Evolutionary conservation across 2,113 vertebrate species (phyloP).

Genomic region (Trematocara unimaculatum): DNA sequence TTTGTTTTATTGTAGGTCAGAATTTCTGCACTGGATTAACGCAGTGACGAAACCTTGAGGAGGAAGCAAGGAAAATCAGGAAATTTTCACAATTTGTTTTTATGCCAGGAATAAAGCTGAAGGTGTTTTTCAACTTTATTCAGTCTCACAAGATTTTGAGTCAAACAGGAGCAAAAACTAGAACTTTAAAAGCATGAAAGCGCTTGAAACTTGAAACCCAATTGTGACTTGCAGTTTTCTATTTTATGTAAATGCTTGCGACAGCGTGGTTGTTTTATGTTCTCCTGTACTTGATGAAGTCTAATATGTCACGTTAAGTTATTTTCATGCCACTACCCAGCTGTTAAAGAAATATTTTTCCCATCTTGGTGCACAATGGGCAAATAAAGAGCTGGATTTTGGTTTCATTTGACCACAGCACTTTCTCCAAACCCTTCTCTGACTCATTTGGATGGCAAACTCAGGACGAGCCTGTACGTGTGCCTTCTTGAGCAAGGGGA

Average conservation of each 20-base stretch:
- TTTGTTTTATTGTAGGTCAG: not conserved
- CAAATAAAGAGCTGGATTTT: not conserved
- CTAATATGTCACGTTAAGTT: not conserved
- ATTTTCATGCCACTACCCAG: not conserved
- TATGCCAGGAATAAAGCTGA: not conserved
- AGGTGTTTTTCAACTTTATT: not conserved
- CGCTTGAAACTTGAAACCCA: not conserved
- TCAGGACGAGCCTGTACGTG: not conserved
- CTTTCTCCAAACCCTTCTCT: not conserved
- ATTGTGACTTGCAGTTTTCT: not conserved
- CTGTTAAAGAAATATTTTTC: not conserved
- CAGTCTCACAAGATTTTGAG: not conserved
- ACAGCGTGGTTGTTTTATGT: not conserved
- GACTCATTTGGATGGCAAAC: not conserved
- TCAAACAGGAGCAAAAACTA: not conserved
- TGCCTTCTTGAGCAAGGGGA: fast-evolving
- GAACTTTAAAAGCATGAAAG: not conserved
- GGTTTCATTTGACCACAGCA: not conserved
- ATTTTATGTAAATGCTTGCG: not conserved
- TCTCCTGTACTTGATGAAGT: not conserved
- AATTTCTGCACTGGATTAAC: not conserved
- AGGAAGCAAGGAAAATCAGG: not conserved
- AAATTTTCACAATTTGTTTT: not conserved
- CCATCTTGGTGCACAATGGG: fast-evolving
- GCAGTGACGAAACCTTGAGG: not conserved